These are phyloP conservation scores for Rhinogobius similis DNA, from an alignment of 2,113 vertebrate genomes.

Conservation along the genomic window DNA sequence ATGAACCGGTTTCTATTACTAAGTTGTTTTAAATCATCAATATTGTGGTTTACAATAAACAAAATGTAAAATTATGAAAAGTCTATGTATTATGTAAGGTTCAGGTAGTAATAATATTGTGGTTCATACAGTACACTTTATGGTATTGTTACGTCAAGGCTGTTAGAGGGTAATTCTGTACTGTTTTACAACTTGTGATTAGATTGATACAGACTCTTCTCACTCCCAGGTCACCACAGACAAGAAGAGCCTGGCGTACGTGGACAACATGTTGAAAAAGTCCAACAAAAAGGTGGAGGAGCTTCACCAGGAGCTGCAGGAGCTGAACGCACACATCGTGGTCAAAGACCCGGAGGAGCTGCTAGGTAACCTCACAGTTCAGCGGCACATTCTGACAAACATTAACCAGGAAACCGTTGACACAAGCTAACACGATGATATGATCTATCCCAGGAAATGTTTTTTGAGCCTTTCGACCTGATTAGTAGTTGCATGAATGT, in stretches of 20 bases:
- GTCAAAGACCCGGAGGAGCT: conserved; percentile 95
- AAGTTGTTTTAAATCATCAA: too few relatives aligned
- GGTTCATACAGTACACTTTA: too few relatives aligned
- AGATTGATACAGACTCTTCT: not conserved
- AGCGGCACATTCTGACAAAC: not conserved
- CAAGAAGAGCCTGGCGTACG: conserved; percentile 98
- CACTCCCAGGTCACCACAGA: conserved; percentile 90
- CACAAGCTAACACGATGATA: not conserved
- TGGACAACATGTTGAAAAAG: conserved; percentile 99
- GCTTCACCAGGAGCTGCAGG: conserved; percentile 95
- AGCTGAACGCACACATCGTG: conserved; percentile 96
- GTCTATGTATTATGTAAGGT: too few relatives aligned
- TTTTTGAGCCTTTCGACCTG: not conserved
- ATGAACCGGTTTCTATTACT: too few relatives aligned
- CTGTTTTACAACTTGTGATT: too few relatives aligned
- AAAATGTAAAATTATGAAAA: too few relatives aligned
- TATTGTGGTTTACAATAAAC: too few relatives aligned
- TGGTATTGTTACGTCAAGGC: too few relatives aligned
- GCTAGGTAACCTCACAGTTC: conserved; percentile 83
- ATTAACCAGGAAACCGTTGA: conserved; percentile 10
- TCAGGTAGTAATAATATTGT: too few relatives aligned
- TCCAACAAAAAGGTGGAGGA: conserved; percentile 98
- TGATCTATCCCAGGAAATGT: not conserved
- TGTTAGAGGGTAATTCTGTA: too few relatives aligned
- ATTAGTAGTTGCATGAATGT: too few relatives aligned